Base-by-base conservation (phyloP, 2,888 invertebrate species). In the Leucania comma region DNA sequence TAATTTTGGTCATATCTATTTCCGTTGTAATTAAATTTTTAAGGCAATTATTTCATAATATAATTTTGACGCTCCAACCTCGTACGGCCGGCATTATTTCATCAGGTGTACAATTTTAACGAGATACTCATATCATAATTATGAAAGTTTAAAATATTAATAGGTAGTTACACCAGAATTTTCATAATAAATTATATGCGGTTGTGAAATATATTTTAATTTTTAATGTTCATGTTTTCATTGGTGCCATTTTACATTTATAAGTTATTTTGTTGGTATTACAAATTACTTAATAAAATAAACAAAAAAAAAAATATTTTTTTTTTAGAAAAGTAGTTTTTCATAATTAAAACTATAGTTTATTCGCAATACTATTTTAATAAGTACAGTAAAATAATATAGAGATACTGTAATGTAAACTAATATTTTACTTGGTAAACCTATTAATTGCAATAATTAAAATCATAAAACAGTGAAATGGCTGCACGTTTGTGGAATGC, bases 91-190 rank as follows among this genome's bases (percentile, higher is more conserved):
- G 64, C 66, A 67, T 69, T 71, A 68, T 58, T 72, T 71, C 66
- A 75, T 64, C 57, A 71, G 32, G 68, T 75, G 61, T 71, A 63
- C 57, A 82, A 70, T 73, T 82, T 82, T 78, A 80, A 82, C 65
- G 63, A 82, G 53, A 17, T 42, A 42, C 42, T 42, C 20, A 58
- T 78, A 53, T 64, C 53, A 71, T 56, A 60, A n/a, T n/a, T n/a
- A n/a, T 58, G 63, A 10, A 66, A n/a, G 42, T 61, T 75, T 42
- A 57, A 71, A 64, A 68, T 68, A 35, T 72, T 63, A 65, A 70
- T 68, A 38, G n/a, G n/a, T 12, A 29, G 29, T 32, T 10, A 60
- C 48, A 56, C n/a, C 46, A 29, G 22, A 38, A 62, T 64, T 57
- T 51, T 32, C 54, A 51, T 51, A 42, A 35, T 35, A 9, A 35